Evolutionary conservation across 2,113 vertebrate genomes (phyloP).

Genomic region (Corythornis cristatus): DNA sequence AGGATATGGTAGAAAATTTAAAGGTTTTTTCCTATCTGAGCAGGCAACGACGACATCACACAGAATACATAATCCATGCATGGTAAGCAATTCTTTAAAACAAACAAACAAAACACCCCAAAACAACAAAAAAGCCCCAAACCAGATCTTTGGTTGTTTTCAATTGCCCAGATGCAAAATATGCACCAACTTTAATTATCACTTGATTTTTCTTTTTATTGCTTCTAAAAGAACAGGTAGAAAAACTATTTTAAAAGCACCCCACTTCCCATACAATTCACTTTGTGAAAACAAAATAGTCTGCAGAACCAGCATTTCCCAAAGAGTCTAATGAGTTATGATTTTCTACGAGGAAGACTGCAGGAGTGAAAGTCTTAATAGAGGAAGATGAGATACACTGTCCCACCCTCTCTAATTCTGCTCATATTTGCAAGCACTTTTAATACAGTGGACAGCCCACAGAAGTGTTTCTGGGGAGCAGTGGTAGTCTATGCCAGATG

Average conservation of each 20-base stretch:
- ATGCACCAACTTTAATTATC: background rate
- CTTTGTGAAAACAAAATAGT: background rate
- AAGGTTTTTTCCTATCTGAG: background rate
- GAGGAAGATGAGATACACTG: background rate
- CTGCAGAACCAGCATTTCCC: background rate
- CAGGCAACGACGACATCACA: background rate
- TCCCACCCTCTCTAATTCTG: background rate
- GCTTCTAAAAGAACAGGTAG: background rate
- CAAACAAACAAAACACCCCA: background rate
- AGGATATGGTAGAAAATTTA: background rate
- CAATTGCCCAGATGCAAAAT: background rate
- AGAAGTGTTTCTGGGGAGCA: slow-evolving; percentile 23
- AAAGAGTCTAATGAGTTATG: background rate
- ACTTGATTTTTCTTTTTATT: background rate
- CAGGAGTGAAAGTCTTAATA: background rate
- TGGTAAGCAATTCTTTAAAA: background rate
- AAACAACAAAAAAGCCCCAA: no score
- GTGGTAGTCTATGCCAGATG: slow-evolving; percentile 9
- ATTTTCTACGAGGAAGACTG: background rate
- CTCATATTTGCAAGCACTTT: background rate
- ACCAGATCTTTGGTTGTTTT: background rate
- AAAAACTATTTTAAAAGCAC: background rate
- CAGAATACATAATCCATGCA: background rate
- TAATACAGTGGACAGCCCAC: background rate
- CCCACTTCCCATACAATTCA: background rate